Evolutionary conservation across 2,888 invertebrate species (phyloP).

Genomic region (Tupiocoris notatus): DNA sequence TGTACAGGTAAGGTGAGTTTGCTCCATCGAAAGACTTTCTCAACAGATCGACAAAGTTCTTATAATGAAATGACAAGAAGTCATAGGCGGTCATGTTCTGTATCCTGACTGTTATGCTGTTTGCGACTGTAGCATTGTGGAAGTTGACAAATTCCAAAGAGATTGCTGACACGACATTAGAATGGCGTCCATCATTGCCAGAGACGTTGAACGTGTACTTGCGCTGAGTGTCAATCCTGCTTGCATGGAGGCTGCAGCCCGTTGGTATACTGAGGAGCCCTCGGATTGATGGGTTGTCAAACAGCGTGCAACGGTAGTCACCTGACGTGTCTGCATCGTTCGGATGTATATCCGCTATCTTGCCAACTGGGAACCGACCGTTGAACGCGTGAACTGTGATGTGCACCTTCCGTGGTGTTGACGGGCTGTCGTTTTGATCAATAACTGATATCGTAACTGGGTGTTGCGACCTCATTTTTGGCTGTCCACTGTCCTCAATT

Average conservation of each 20-base stretch:
- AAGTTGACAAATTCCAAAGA: slow-evolving; percentile 79
- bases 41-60: slow-evolving; percentile 68
- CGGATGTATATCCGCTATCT: slow-evolving; percentile 88
- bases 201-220: slow-evolving; percentile 76
- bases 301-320: slow-evolving; percentile 80
- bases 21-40: slow-evolving; percentile 65
- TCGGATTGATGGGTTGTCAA: slow-evolving; percentile 63
- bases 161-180: slow-evolving; percentile 81
- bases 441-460: slow-evolving; percentile 71
- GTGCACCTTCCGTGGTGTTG: slow-evolving; percentile 76
- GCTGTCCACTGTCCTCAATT: slow-evolving; percentile 84
- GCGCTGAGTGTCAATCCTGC: slow-evolving; percentile 65
- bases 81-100: slow-evolving; percentile 69
- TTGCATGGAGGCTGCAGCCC: slow-evolving; percentile 77
- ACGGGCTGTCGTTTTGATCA: slow-evolving; percentile 90
- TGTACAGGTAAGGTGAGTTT: slow-evolving; percentile 69
- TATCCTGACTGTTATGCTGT: slow-evolving; percentile 75
- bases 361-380: slow-evolving; percentile 71
- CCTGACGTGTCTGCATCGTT: slow-evolving; percentile 89
- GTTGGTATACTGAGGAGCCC: slow-evolving; percentile 68
- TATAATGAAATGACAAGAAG: slow-evolving; percentile 76
- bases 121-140: slow-evolving; percentile 76
- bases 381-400: slow-evolving; percentile 76
- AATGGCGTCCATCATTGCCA: slow-evolving; percentile 86
- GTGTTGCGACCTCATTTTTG: slow-evolving; percentile 78